Evolutionary conservation across 2,113 vertebrate species (phyloP).

Genomic region (Crocuta crocuta): DNA sequence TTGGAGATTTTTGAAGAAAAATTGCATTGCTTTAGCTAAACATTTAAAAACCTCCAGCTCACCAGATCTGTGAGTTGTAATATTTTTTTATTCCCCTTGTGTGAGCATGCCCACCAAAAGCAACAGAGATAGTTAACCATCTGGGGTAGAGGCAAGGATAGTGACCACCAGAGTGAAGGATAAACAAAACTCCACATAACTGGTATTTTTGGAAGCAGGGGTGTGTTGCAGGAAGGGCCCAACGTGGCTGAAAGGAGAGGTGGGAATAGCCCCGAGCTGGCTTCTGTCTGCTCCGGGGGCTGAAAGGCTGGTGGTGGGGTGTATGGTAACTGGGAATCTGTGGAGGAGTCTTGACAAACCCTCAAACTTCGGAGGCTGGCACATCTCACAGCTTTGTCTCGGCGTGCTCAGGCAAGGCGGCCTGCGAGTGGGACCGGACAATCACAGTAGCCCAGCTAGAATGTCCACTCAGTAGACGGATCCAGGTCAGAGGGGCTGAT

Average conservation of each 20-base stretch:
- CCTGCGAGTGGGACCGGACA: not conserved
- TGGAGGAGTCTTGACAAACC: not conserved
- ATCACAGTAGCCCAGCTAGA: not conserved
- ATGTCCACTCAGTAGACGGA: not conserved
- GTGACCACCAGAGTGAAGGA: not conserved
- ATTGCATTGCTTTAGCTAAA: not conserved
- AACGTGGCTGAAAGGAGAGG: not conserved
- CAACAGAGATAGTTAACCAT: not conserved
- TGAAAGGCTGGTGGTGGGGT: not conserved
- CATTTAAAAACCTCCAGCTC: not conserved
- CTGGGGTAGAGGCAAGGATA: not conserved
- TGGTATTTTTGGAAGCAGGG: not conserved
- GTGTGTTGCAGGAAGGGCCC: not conserved
- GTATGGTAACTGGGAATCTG: fast-evolving
- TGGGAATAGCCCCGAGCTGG: not conserved
- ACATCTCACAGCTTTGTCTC: not conserved
- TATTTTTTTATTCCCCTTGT: not conserved
- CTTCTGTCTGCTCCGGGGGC: not conserved
- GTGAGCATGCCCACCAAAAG: not conserved
- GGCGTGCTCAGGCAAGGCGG: not conserved
- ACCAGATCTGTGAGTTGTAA: not conserved
- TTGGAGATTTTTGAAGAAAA: not conserved
- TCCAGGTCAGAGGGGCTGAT: not conserved
- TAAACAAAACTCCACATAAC: not conserved
- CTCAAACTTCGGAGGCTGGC: not conserved